phyloP scores from a whole-genome alignment of 2,888 invertebrate species.

The Mellilla xanthometata region DNA sequence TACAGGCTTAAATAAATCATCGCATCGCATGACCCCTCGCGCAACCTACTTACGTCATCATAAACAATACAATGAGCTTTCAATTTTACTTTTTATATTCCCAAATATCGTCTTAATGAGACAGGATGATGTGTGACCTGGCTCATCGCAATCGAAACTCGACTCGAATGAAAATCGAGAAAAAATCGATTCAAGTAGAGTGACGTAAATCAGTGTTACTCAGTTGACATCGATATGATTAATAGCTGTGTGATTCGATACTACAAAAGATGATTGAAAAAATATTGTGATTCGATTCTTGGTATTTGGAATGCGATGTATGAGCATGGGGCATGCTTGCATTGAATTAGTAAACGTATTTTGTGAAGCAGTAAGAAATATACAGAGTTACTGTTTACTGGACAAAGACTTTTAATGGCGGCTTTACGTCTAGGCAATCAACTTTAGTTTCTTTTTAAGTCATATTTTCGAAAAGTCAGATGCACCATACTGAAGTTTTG shows the following conservation, averaged over 20 bases:
- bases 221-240: conserved; percentile 24
- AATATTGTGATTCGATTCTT: no score
- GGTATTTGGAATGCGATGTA: conserved; percentile 1
- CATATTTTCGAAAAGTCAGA: no score
- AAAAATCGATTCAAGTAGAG: conserved; percentile 20
- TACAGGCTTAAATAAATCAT: conserved; percentile 14
- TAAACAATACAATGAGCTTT: conserved; percentile 43
- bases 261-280: no score
- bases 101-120: conserved; percentile 59
- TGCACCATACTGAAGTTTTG: no score
- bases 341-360: no score
- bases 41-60: conserved; percentile 10
- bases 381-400: no score
- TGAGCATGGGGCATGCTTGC: no score
- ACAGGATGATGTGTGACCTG: conserved; percentile 54
- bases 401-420: no score
- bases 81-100: conserved; percentile 40
- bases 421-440: no score
- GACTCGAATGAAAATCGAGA: conserved; percentile 26
- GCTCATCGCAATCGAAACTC: conserved; percentile 29
- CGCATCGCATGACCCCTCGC: not conserved
- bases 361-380: no score
- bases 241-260: conserved; percentile 9
- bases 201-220: conserved; percentile 21
- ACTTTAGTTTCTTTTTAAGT: no score